Evolutionary conservation across 2,113 vertebrate genomes (phyloP), one percentile per base, ranked within the genome.

Genomic region (Macaca mulatta): DNA sequence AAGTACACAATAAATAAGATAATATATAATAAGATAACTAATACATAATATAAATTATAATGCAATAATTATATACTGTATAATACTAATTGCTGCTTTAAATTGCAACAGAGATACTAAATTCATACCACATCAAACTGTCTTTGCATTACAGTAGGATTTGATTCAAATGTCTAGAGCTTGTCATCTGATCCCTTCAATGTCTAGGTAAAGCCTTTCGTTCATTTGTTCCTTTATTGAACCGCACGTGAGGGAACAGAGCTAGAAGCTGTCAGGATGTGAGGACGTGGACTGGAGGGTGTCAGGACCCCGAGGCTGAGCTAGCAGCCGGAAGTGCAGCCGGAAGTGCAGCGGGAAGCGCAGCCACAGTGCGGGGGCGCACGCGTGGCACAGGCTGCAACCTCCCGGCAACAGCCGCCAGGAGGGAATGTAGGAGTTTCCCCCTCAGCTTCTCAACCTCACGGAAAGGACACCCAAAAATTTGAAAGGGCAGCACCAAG

Each of bases 351-450:
- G 38, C 14, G 1, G 32, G 32, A 69, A 32, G 64, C 7, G 16
- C 32, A 4, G 22, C 38, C 70, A 30, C 61, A 64, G 61, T 27
- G 11, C 5, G 2, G 61, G 61, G 61, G 27, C 61, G 11, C 61
- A 69, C 14, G 12, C 32, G 14, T 35, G 32, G 32, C 6, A 17
- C 12, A 10, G 13, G 32, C 14, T 6, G 64, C 64, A 8, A 0
- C 35, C 70, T 40, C 10, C 20, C 8, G 17, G 27, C 77, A 13
- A 5, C 11, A 14, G 14, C 17, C 4, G 23, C 35, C 64, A 1
- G 4, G 0, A 4, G 40, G 13, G 40, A 9, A 23, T 3, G 5
- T 0, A 4, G 1, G 35, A 1, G 75, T 61, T 38, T 30, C n/a
- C 77, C 55, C 18, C 38, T 45, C 43, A 38, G 25, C 12, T 67